Evolutionary conservation across 2,888 invertebrate genomes (phyloP).

Genomic region (Erebia palarica): DNA sequence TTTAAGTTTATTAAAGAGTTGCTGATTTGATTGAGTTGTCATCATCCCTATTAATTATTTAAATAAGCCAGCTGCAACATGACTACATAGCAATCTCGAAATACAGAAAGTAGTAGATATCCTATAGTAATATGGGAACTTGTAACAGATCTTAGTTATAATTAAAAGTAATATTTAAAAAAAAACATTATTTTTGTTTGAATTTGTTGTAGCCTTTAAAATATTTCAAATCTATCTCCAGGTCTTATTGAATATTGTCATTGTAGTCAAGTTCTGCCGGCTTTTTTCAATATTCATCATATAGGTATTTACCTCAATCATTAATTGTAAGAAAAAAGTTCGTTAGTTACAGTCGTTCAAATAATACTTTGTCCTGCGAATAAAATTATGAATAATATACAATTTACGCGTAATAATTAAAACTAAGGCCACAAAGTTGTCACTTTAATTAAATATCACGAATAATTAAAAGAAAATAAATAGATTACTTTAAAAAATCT

Average conservation of each 20-base stretch:
- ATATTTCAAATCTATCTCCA: background rate
- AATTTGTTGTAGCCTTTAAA: background rate
- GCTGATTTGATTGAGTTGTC: too few relatives aligned
- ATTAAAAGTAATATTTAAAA: background rate
- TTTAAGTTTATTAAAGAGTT: too few relatives aligned
- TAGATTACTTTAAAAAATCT: conserved; percentile 37
- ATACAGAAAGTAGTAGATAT: background rate
- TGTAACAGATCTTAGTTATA: background rate
- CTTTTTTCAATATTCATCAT: background rate
- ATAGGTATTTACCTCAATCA: conserved; percentile 5
- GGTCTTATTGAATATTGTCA: background rate
- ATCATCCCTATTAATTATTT: too few relatives aligned
- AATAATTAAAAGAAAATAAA: conserved; percentile 23
- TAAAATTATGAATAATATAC: conserved; percentile 6
- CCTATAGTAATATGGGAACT: background rate
- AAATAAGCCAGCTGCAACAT: conserved; percentile 8
- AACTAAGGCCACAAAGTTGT: conserved; percentile 13
- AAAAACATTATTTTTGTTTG: background rate
- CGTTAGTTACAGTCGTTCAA: background rate
- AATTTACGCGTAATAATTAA: conserved; percentile 9
- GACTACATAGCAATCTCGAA: background rate
- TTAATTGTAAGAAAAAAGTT: background rate
- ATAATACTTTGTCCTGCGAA: conserved; percentile 1
- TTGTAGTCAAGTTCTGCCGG: background rate
- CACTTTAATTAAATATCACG: conserved; percentile 31